Conservation (phyloP, 2,113 vertebrate species). For the Podiceps cristatus region DNA sequence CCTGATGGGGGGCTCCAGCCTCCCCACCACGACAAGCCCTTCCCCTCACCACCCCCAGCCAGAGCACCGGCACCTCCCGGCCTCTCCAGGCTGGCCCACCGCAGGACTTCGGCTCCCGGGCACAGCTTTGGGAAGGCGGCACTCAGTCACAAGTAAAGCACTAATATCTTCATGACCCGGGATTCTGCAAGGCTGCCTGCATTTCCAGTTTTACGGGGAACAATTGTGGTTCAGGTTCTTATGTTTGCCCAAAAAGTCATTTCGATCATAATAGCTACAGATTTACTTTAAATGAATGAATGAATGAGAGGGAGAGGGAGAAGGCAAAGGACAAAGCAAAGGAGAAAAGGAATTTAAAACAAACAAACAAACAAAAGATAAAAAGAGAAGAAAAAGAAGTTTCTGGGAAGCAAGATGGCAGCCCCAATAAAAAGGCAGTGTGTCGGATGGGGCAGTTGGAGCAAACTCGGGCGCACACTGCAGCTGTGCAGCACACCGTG, state of each 20-base stretch:
- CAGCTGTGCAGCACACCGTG: too few species aligned
- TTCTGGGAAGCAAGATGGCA: not conserved
- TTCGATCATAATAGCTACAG: not conserved
- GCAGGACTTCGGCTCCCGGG: not conserved
- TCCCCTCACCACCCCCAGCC: too few species aligned
- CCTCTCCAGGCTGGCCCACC: not conserved
- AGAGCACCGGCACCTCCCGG: not conserved
- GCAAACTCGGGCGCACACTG: fast-evolving
- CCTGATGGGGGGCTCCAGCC: not conserved
- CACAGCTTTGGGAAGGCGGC: not conserved
- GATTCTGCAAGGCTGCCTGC: not conserved
- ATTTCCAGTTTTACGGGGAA: not conserved
- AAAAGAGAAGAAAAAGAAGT: not conserved
- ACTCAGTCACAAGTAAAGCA: not conserved
- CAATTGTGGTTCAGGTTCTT: not conserved
- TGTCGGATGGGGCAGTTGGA: not conserved
- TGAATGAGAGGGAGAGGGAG: not conserved
- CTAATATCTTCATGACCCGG: not conserved
- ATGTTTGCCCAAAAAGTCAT: not conserved
- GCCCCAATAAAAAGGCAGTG: not conserved
- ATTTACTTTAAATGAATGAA: not conserved
- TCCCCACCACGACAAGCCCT: not conserved
- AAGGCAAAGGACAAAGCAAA: not conserved
- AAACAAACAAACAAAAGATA: not conserved
- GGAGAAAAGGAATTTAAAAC: not conserved